Base-by-base conservation (phyloP, 2,888 invertebrate genomes). In the Sarcophaga caerulescens region DNA sequence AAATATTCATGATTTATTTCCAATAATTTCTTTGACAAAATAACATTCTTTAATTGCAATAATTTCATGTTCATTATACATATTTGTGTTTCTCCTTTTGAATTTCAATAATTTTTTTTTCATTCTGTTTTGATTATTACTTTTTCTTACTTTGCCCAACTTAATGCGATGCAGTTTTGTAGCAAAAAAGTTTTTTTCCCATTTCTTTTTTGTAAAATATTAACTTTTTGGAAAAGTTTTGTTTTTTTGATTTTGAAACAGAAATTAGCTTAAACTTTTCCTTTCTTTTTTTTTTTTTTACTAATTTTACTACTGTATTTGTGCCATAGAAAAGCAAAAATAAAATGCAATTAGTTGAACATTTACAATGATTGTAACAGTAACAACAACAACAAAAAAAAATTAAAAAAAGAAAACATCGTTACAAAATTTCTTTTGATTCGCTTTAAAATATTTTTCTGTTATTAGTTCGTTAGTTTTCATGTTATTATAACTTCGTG, bases 391-490 rank as follows among this genome's bases (percentile, higher is more conserved):
- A 75, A 44, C 3, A 57, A 3, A 5, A 57, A 6, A n/a, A n/a
- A n/a, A n/a, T n/a, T n/a, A n/a, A n/a, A n/a, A 35, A 8, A 8
- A 10, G 47, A 62, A 79, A 76, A 82, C 68, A 76, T 71, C 45
- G 76, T 71, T 82, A 62, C 70, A 75, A 69, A 60, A 80, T 73
- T 83, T 85, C 66, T 65, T 85, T 83, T 83, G 83, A 85, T 80
- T 77, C 65, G 80, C 83, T 77, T 80, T 68, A 59, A 35, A 71
- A 76, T 74, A 73, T 80, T 85, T 85, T 60, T 47, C 57, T 63
- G 80, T 83, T 83, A 83, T 74, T 76, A 83, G 85, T 83, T 85
- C 77, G 80, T 85, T 83, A 85, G 80, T 85, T 83, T 85, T 80
- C 74, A 77, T 83, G 77, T 83, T 85, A 81, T 86, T 77, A 74